Evolutionary conservation across 2,888 invertebrate species (phyloP), one percentile per base, ranked within the genome.

Genomic region (Loripinus fragilis): DNA sequence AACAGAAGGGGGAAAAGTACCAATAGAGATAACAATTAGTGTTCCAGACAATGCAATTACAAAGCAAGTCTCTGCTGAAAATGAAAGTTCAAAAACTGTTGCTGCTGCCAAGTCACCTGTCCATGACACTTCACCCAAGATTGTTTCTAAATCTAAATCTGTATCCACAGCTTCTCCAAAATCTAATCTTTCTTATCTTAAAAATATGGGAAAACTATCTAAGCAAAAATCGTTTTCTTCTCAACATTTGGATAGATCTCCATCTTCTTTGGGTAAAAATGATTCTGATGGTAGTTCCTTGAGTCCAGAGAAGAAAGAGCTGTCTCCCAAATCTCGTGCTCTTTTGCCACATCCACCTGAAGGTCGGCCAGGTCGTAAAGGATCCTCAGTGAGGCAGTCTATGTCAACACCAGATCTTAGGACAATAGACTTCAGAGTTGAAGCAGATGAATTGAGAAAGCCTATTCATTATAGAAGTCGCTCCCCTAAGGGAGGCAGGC

Each of bases 141-240:
- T 72, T 30, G 45, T 41, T 10, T 35, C 70, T 8, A 74, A 65
- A 60, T 38, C 73, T 7, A 45, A 65, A 3, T 71, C 70, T 30
- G 71, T 64, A 8, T 64, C 79, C 3, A 30, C 64, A 38, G 25
- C 74, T 64, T 64, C 80, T 15, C 30, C 66, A 48, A 3, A 50
- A n/a, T 55, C 80, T 60, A 64, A 50, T 30, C 50, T 69, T n/a
- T 48, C 74, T 71, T 42, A 78, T 42, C 74, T 78, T 30, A 83
- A 79, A 66, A 80, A 78, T 69, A 66, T 81, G 41, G 76, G 78
- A 28, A 78, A 83, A 69, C 33, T 83, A 15, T 72, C 76, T 2
- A 83, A 83, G 67, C 76, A 80, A 38, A 83, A 83, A 50, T 83
- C 83, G 12, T 81, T 67, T 38, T 83, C 83, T n/a, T 79, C 83